Conservation (phyloP, 2,113 vertebrate genomes). For the Plectropomus leopardus region DNA sequence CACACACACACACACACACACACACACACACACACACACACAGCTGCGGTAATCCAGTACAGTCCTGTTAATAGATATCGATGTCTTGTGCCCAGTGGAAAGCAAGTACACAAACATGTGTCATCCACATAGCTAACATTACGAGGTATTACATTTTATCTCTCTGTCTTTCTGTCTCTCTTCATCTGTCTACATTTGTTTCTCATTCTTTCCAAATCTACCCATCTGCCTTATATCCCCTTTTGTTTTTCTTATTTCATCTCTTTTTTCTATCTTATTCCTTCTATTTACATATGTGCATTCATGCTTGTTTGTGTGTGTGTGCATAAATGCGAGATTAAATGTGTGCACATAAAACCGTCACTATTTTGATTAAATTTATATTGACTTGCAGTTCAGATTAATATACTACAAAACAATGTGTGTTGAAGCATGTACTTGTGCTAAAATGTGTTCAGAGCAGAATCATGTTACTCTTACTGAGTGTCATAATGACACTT, state of each 20-base stretch:
- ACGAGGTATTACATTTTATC: slow-evolving; percentile 67
- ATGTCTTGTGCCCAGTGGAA: slow-evolving; percentile 70
- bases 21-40: slow-evolving; percentile 18
- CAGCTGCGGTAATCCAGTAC: slow-evolving; percentile 67
- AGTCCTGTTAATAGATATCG: slow-evolving; percentile 64
- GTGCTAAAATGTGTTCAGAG: slow-evolving; percentile 1
- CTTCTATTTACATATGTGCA: not conserved
- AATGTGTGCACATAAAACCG: not conserved
- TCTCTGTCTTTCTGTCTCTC: slow-evolving; percentile 51
- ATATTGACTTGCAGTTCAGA: not conserved
- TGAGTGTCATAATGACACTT: slow-evolving; percentile 14
- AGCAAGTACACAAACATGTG: slow-evolving; percentile 77
- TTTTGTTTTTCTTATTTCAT: not conserved
- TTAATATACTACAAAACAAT: slow-evolving; percentile 16
- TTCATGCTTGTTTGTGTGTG: not conserved
- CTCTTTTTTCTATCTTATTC: not conserved
- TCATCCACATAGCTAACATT: slow-evolving; percentile 71
- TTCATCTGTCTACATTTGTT: slow-evolving; percentile 22
- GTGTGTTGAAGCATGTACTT: not conserved
- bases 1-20: no score
- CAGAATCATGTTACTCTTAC: slow-evolving; percentile 10
- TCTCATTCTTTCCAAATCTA: not conserved
- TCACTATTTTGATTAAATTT: not conserved
- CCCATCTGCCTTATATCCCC: not conserved
- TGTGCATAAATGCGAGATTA: not conserved